Evolutionary conservation across 2,797 vertebrate genomes (phyloP).

Genomic region (Cygnus olor): DNA sequence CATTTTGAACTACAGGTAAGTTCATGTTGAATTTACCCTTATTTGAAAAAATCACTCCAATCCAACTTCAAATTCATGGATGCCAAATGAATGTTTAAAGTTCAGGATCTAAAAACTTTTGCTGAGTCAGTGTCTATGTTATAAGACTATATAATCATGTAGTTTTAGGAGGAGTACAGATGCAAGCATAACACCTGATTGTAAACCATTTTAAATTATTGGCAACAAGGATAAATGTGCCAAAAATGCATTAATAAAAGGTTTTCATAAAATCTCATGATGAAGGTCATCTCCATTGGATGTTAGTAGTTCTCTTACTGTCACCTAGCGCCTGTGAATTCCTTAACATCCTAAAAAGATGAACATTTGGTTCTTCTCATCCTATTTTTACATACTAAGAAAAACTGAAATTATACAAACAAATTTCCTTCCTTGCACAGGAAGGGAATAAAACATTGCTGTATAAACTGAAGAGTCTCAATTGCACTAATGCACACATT

Average conservation of each 20-base stretch:
- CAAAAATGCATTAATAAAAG: background rate
- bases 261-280: background rate
- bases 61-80: background rate
- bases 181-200: accelerated
- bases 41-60: background rate
- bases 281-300: background rate
- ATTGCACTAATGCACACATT: background rate
- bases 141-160: background rate
- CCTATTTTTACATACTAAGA: background rate
- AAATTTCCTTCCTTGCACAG: background rate
- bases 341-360: background rate
- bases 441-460: background rate
- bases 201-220: background rate
- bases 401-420: background rate
- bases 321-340: background rate
- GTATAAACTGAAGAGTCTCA: background rate
- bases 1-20: background rate
- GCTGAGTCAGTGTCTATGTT: background rate
- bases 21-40: background rate
- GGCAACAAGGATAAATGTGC: background rate
- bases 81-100: background rate
- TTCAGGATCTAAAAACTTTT: background rate
- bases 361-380: background rate
- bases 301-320: background rate
- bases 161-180: background rate